Conservation (phyloP, 2,797 vertebrate species). For the Esox masquinongy region DNA sequence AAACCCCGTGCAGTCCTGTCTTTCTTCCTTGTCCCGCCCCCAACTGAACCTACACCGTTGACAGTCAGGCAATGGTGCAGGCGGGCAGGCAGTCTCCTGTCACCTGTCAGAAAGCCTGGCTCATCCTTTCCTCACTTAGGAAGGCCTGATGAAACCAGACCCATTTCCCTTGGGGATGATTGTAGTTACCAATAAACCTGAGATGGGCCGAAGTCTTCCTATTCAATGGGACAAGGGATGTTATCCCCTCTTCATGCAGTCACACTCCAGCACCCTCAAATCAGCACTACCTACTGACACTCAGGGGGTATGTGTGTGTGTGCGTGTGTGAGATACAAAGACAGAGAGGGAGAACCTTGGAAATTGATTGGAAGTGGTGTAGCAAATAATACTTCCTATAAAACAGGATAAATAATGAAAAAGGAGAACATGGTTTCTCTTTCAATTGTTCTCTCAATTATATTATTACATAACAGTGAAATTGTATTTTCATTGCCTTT, state of each 20-base stretch:
- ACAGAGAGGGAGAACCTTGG: not conserved
- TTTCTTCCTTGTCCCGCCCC: not conserved
- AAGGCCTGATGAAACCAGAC: constrained; percentile 45
- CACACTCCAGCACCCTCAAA: not conserved
- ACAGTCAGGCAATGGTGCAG: not conserved
- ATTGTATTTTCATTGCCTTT: too few species aligned
- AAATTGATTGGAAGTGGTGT: not conserved
- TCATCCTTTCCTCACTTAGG: constrained; percentile 8
- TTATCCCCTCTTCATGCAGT: constrained; percentile 1
- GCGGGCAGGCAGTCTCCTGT: constrained; percentile 8
- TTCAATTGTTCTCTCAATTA: too few species aligned
- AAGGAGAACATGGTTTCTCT: too few species aligned
- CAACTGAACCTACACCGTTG: constrained; percentile 1
- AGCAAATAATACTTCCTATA: too few species aligned
- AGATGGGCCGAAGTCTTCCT: constrained; percentile 33
- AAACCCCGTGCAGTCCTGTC: not conserved
- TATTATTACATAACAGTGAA: too few species aligned
- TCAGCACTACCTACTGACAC: not conserved
- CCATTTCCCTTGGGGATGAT: constrained; percentile 10
- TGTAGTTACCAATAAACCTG: constrained; percentile 48
- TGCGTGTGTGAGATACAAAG: not conserved
- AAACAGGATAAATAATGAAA: too few species aligned
- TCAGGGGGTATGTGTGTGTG: constrained; percentile 1
- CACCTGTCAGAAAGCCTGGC: constrained; percentile 26
- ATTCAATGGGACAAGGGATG: constrained; percentile 21